These are phyloP conservation scores for Cephalopachus bancanus DNA, from an alignment of 2,797 vertebrate species.

Conservation along the genomic window DNA sequence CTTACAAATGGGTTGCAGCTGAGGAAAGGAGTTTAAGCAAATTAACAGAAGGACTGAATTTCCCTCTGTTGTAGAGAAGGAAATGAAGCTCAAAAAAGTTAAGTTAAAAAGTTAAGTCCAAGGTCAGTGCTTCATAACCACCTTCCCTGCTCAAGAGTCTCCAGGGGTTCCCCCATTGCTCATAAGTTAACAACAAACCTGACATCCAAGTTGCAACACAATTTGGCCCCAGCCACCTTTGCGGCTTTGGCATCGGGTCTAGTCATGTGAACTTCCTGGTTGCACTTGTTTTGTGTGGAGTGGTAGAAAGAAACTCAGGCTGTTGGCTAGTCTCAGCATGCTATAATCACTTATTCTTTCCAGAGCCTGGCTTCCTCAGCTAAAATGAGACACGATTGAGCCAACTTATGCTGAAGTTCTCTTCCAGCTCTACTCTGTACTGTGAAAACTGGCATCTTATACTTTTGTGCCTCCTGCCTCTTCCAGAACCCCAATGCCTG, in stretches of 20 bases:
- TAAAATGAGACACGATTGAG: background rate
- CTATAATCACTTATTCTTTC: background rate
- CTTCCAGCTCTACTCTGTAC: background rate
- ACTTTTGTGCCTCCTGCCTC: background rate
- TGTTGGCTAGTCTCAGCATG: background rate
- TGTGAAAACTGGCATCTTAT: background rate
- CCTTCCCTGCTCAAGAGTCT: background rate
- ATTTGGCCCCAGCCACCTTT: background rate
- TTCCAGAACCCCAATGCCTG: background rate
- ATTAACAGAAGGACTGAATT: constrained; percentile 31
- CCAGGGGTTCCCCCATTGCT: background rate
- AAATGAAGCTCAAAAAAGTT: background rate
- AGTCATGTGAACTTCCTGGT: background rate
- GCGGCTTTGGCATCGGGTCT: background rate
- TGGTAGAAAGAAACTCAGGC: background rate
- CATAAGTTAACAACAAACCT: background rate
- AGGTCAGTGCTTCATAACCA: background rate
- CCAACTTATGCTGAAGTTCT: background rate
- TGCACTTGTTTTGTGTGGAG: background rate
- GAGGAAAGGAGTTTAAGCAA: constrained; percentile 29
- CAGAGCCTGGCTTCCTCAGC: background rate
- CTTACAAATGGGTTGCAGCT: constrained; percentile 20
- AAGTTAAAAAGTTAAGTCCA: background rate
- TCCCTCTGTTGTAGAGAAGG: background rate
- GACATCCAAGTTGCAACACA: background rate